Conservation (phyloP, 2,113 vertebrate species). For the Merops nubicus region DNA sequence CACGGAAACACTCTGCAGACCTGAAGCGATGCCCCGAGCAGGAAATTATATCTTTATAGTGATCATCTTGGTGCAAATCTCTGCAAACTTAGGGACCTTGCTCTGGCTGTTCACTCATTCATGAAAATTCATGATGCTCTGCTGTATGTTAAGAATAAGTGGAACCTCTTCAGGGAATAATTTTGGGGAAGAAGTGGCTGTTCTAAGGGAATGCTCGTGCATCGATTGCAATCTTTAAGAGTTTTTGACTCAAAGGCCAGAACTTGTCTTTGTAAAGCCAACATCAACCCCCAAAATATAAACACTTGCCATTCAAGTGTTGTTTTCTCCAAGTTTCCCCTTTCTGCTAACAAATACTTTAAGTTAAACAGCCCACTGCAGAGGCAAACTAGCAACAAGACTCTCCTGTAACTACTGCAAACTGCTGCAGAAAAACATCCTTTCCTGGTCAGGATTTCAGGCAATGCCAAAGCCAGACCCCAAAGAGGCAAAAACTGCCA, state of each 20-base stretch:
- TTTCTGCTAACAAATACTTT: not conserved
- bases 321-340: not conserved
- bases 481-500: not conserved
- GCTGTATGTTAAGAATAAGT: not conserved
- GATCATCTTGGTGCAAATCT: not conserved
- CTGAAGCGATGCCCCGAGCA: not conserved
- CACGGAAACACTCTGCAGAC: not conserved
- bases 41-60: not conserved
- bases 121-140: slow-evolving; percentile 12
- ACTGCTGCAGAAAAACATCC: not conserved
- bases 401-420: not conserved
- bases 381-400: not conserved
- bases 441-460: not conserved
- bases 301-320: not conserved
- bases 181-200: not conserved
- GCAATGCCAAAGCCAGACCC: not conserved
- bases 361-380: not conserved
- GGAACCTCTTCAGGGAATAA: not conserved
- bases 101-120: slow-evolving; percentile 8
- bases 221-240: not conserved
- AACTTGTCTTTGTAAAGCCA: not conserved
- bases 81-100: not conserved
- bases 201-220: not conserved
- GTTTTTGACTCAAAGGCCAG: not conserved
- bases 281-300: not conserved